Evolutionary conservation across 2,888 invertebrate species (phyloP).

Genomic region (Cosmia pyralina): DNA sequence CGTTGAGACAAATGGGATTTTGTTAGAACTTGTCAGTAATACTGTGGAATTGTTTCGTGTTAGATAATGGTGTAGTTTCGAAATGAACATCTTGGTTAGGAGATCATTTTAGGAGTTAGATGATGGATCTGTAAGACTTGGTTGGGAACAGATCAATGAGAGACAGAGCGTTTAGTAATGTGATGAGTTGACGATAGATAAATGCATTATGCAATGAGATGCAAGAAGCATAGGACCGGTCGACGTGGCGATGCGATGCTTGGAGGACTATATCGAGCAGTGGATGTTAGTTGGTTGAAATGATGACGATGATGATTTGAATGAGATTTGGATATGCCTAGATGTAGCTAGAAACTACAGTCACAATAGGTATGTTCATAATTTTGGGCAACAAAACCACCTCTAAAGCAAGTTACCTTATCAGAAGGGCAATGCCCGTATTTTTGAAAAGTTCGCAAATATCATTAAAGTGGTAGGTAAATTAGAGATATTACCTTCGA

Average conservation of each 20-base stretch:
- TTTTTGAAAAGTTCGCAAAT: background rate
- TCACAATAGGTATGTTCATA: no score
- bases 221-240: background rate
- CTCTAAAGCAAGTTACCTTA: no score
- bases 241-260: background rate
- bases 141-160: conserved; percentile 8
- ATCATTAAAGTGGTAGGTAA: no score
- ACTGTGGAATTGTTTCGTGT: conserved; percentile 10
- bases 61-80: background rate
- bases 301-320: background rate
- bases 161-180: background rate
- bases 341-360: background rate
- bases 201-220: background rate
- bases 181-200: background rate
- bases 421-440: no score
- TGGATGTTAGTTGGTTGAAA: background rate
- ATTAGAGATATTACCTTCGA: no score
- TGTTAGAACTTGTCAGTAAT: conserved; percentile 36
- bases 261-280: no score
- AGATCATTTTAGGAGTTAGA: background rate
- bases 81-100: background rate
- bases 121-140: conserved; percentile 1
- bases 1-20: conserved; percentile 63
- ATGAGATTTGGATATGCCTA: no score
- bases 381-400: background rate